phyloP scores from a whole-genome alignment of 2,113 vertebrate genomes.

The Lutjanus erythropterus region DNA sequence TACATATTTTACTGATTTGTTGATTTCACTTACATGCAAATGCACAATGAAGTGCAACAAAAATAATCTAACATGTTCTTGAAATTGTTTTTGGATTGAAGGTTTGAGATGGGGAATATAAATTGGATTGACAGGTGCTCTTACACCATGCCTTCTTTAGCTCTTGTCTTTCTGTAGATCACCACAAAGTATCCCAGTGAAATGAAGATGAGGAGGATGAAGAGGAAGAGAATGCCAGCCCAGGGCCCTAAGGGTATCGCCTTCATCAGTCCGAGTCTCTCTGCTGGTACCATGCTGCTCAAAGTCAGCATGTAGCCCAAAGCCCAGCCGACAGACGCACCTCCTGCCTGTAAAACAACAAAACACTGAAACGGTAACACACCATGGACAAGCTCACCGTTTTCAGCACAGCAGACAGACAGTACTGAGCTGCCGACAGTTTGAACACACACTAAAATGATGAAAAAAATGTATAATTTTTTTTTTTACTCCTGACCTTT shows the following conservation, averaged over 20 bases:
- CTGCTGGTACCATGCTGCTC: conserved; percentile 84
- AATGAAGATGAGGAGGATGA: conserved; percentile 56
- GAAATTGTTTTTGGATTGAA: neutral
- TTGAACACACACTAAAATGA: neutral
- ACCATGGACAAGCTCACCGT: neutral
- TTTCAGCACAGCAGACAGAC: neutral
- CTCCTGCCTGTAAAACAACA: conserved; percentile 78
- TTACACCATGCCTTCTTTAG: conserved; percentile 50
- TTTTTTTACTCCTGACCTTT: conserved; percentile 77
- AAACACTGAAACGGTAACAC: neutral
- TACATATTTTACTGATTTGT: neutral
- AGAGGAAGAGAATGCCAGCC: conserved; percentile 77
- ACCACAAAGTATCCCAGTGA: conserved; percentile 47
- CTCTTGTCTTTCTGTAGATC: conserved; percentile 21
- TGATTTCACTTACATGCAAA: neutral
- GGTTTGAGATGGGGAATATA: neutral
- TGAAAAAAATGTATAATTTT: neutral
- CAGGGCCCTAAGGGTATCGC: conserved; percentile 75
- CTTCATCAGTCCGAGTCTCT: conserved; percentile 63
- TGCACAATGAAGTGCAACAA: neutral
- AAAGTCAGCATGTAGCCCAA: conserved; percentile 92
- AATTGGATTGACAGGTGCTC: neutral
- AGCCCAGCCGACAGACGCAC: conserved; percentile 87
- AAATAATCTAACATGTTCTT: neutral
- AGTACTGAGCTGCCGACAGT: neutral